Conservation (phyloP, 2,888 invertebrate genomes). For the Drosophila mayaguana region DNA sequence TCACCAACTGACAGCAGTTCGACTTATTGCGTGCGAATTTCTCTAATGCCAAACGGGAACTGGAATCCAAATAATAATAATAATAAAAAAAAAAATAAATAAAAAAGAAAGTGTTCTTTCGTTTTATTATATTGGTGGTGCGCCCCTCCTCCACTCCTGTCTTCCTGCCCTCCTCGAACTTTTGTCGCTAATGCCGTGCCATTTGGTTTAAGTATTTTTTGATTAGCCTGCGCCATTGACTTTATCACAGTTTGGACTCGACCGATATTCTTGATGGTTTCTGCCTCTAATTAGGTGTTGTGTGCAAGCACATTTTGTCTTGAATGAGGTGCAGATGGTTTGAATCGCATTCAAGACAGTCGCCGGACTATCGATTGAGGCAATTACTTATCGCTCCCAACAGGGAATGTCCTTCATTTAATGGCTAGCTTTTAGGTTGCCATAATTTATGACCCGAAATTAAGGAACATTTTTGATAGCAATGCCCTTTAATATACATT, state of each 20-base stretch:
- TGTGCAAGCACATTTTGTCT: conserved; percentile 18
- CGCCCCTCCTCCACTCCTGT: too few species aligned
- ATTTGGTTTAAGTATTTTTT: conserved; percentile 69
- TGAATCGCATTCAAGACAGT: not conserved
- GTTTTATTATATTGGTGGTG: conserved; percentile 24
- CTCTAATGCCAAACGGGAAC: conserved; percentile 37
- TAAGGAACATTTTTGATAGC: not conserved
- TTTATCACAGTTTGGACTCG: conserved; percentile 26
- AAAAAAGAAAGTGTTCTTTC: conserved; percentile 31
- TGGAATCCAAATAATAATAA: conserved; percentile 30
- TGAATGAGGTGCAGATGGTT: conserved; percentile 12
- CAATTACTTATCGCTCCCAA: conserved; percentile 12
- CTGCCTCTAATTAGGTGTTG: conserved; percentile 47
- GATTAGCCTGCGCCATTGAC: conserved; percentile 56
- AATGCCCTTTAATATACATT: not conserved
- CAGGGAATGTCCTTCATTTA: conserved; percentile 1
- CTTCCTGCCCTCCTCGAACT: not conserved
- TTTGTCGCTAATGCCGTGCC: conserved; percentile 46
- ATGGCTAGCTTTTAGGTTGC: conserved; percentile 1
- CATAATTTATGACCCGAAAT: not conserved
- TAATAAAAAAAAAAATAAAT: not conserved
- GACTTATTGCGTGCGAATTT: conserved; percentile 42
- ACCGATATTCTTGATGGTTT: conserved; percentile 31
- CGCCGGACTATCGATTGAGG: conserved; percentile 5
- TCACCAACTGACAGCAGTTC: conserved; percentile 14